These are phyloP conservation scores for Nipponia nippon DNA, from an alignment of 2,113 vertebrate genomes.

Conservation along the genomic window DNA sequence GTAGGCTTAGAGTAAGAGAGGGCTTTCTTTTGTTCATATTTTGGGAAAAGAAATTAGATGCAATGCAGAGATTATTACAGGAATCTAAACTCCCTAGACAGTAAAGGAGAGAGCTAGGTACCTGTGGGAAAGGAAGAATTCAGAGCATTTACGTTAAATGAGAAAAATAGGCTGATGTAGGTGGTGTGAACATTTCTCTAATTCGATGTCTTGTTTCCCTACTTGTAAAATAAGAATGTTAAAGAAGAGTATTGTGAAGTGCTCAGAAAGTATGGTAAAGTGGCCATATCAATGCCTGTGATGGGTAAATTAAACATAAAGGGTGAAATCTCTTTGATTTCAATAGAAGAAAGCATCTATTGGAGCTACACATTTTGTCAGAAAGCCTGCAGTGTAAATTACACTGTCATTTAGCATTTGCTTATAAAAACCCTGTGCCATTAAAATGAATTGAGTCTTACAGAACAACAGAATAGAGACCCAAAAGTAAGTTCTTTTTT, in stretches of 20 bases:
- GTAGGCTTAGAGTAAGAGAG: neutral
- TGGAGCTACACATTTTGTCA: neutral
- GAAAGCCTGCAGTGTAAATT: slow-evolving; percentile 22
- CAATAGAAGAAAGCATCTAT: neutral
- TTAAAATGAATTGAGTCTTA: neutral
- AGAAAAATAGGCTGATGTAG: neutral
- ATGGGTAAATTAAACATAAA: neutral
- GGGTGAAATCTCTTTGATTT: neutral
- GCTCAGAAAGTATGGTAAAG: neutral
- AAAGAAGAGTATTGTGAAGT: neutral
- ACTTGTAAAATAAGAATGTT: neutral
- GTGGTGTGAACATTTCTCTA: neutral
- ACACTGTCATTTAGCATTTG: neutral
- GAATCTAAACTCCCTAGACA: neutral
- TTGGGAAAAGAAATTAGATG: neutral
- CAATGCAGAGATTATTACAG: neutral
- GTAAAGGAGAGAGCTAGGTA: neutral
- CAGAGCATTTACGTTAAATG: neutral
- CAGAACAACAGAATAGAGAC: neutral
- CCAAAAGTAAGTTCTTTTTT: neutral
- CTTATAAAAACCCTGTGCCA: neutral
- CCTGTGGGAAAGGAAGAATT: neutral
- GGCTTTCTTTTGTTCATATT: neutral
- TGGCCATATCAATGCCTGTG: neutral
- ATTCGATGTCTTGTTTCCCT: neutral